phyloP scores from a whole-genome alignment of 2,797 vertebrate species.

The Alfaro cultratus region DNA sequence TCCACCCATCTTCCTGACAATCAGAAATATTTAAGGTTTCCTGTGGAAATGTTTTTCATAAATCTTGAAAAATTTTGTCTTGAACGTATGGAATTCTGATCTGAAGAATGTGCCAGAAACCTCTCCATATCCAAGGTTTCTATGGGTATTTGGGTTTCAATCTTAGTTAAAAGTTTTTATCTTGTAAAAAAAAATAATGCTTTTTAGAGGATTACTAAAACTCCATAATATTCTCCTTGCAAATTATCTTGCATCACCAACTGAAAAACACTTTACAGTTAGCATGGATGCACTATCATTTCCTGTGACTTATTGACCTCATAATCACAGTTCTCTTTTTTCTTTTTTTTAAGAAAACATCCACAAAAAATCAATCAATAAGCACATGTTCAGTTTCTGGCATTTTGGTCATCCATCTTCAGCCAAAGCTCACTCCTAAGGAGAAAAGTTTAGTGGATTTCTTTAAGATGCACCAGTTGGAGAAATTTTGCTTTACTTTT shows the following conservation, averaged over 20 bases:
- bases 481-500: not conserved
- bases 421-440: not conserved
- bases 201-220: not conserved
- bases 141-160: not conserved
- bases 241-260: not conserved
- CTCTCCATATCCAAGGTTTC: not conserved
- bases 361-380: not conserved
- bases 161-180: not conserved
- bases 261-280: not conserved
- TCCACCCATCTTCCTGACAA: not conserved
- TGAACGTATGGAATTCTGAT: not conserved
- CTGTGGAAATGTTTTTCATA: not conserved
- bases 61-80: not conserved
- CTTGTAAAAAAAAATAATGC: not conserved
- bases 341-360: not conserved
- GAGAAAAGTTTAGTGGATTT: not conserved
- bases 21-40: not conserved
- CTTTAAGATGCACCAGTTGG: no score
- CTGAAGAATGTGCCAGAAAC: not conserved
- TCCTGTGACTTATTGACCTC: not conserved
- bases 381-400: not conserved
- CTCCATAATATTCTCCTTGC: not conserved
- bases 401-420: not conserved
- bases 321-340: not conserved
- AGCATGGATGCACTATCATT: not conserved